A percentile compares a stretch with the other conserved stretches of the same genome.
Evolutionary conservation across 2,888 invertebrate genomes (phyloP).

Genomic region (Cataglyphis altisquamis): DNA sequence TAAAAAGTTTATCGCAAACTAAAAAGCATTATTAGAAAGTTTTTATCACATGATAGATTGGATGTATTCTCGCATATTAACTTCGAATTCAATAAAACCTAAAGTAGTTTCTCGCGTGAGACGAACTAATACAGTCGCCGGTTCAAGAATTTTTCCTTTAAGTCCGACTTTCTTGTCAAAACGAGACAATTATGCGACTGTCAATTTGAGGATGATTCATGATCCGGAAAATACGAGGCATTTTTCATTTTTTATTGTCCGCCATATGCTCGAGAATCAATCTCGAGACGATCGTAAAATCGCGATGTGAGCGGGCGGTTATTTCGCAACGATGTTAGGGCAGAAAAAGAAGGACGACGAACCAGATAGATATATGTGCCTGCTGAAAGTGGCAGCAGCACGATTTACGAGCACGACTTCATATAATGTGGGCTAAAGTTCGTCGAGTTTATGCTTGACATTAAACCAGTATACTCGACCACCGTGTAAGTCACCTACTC

Average conservation of each 20-base stretch:
- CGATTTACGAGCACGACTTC: constrained; percentile 66
- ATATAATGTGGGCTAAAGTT: constrained; percentile 75
- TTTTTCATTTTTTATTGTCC: constrained; percentile 47
- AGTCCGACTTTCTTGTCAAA: not conserved
- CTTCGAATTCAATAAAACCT: constrained; percentile 1
- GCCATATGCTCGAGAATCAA: constrained; percentile 54
- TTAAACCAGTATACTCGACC: constrained; percentile 73
- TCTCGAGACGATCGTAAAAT: constrained; percentile 60
- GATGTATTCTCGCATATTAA: not conserved
- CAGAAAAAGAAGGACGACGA: constrained; percentile 14
- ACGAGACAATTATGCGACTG: constrained; percentile 52
- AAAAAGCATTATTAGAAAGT: not conserved
- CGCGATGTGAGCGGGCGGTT: constrained; percentile 25
- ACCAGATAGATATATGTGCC: not conserved
- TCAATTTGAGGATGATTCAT: constrained; percentile 43
- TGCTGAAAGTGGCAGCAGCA: constrained; percentile 42
- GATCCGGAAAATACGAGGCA: constrained; percentile 49
- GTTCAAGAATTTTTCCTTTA: constrained; percentile 18
- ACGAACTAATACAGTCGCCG: constrained; percentile 17
- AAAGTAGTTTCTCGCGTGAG: not conserved
- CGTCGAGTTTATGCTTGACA: constrained; percentile 73
- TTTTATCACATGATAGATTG: not conserved
- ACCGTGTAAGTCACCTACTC: constrained; percentile 21
- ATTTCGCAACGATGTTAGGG: constrained; percentile 27
- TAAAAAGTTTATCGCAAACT: not conserved